Base-by-base conservation (phyloP, 2,888 invertebrate species). In the Acanthosoma haemorrhoidale region DNA sequence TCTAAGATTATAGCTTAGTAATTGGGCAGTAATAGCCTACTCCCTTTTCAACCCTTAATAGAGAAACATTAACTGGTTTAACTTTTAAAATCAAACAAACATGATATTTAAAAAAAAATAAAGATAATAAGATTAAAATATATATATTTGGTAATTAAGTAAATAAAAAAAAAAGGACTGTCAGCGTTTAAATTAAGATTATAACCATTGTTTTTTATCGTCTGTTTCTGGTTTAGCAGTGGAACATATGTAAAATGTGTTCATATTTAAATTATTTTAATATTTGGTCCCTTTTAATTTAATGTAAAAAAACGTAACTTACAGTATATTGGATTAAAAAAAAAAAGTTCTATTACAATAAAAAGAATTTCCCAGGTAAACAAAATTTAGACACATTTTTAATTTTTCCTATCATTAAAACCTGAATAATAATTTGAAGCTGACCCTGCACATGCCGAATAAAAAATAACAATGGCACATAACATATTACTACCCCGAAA, bases 391-490 rank as follows among this genome's bases (percentile, higher is more conserved):
- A n/a, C 21, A 21, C 18, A 51, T 51, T 25, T 16, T 25, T n/a
- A 51, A 25, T 0, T 13, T 43, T 43, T 15, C 13, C 43, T 21
- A 51, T 25, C n/a, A n/a, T 51, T 25, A 4, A 34, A 15, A 34
- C 16, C 15, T 59, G 13, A 34, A 59, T 18, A 32, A n/a, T n/a
- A n/a, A n/a, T n/a, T 8, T 8, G 18, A 58, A 8, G 21, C 61
- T 64, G 64, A 38, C 67, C 67, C 67, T 67, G 51, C 16, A 25
- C 67, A 67, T 57, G 57, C 25, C 4, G n/a, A 64, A n/a, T 34
- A 67, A 51, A 64, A 63, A 63, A 63, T 63, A 63, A 63, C 63
- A 57, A 67, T 67, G 67, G 67, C 67, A 57, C 67, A 67, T 67
- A 67, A 67, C 21, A 67, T 63, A 63, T 16, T 21, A 43, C 67